Base-by-base conservation (phyloP, 1,140 invertebrate species). In the Forficula auricularia region DNA sequence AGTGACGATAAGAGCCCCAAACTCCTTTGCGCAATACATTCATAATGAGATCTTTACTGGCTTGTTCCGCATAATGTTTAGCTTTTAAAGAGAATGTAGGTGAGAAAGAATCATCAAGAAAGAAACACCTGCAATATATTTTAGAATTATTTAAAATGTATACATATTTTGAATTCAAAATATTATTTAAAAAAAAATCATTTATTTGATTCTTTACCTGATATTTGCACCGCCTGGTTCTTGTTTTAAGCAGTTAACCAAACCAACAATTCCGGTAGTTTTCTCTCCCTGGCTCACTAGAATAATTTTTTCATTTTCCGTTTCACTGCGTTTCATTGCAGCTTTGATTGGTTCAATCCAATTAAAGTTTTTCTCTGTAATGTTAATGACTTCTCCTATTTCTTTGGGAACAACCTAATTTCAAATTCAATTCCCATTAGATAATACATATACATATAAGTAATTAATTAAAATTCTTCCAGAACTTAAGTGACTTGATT, bases 1-100 rank as follows among this genome's bases (percentile, higher is more conserved):
- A 55, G 59, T 95, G 88, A 18, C 84, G 69, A 61, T 78, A 88
- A 9, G 73, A 73, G 43, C 91, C 92, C 86, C 87, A 95, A 15
- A 66, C 62, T 14, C 75, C 77, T 54, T 76, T 68, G 53, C 76
- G 77, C 42, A 76, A 68, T 16, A 95, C 78, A 61, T 95, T 95
- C 45, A 82, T 73, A 13, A 82, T 66, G 6, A 96, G 57, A 62
- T 94, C 86, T 53, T 77, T 79, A 22, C 68, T 59, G 35, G 83
- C 54, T 53, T 89, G 75, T 35, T 65, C 56, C 12, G 60, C 56
- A 50, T 79, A 86, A 3, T 69, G 58, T 3, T 58, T 39, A 13
- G 69, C 58, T 1, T 59, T 67, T 0, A 75, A 52, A 0, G 64
- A 66, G 57, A 86, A 80, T 22, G 71, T 70, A 2, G 73, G 67